Evolutionary conservation across 2,797 vertebrate species (phyloP), one percentile per base, ranked within the genome.

Genomic region (Eutrigla gurnardus): DNA sequence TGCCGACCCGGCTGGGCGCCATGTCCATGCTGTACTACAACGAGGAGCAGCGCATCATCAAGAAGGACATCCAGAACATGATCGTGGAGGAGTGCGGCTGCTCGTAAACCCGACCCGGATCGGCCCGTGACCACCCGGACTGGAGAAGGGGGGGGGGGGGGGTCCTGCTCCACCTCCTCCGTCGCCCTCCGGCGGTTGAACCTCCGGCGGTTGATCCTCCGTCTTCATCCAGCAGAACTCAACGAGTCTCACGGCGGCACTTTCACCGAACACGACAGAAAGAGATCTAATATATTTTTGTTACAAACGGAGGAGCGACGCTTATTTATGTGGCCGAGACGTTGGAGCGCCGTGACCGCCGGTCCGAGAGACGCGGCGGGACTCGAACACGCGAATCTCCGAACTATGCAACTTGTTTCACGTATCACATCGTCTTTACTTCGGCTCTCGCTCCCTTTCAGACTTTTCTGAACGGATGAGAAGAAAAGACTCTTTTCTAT

Each of bases 1-100:
- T 99, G 57, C 98, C 98, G 75, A 99, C 97, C 9, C 96, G 97
- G 88, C 95, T 99, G 84, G 94, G 98, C 18, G 97, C 98, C 79
- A 99, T 99, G 98, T 99, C 97, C 87, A 99, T 99, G 98, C 93
- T 99, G 36, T 99, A 99, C 93, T 99, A 99, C 4, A 97, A 99
- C 0, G 97, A 99, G 65, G 97, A 97, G 86, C 97, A 99, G 75
- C 99, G 98, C 93, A 99, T 99, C 86, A 97, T 99, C 84, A 99
- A 99, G 90, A 99, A 98, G 92, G 98, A 99, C 95, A 98, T 99
- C 85, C 96, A 97, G 91, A 97, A 98, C 89, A 99, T 99, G 98
- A 97, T 99, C 49, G 98, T 99, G 92, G 98, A 99, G 90, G 98
- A 99, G 89, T 99, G 98, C 45, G 98, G 98, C 68, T 99, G 98